phyloP scores from a whole-genome alignment of 2,888 invertebrate genomes.

The Andrena minutula region DNA sequence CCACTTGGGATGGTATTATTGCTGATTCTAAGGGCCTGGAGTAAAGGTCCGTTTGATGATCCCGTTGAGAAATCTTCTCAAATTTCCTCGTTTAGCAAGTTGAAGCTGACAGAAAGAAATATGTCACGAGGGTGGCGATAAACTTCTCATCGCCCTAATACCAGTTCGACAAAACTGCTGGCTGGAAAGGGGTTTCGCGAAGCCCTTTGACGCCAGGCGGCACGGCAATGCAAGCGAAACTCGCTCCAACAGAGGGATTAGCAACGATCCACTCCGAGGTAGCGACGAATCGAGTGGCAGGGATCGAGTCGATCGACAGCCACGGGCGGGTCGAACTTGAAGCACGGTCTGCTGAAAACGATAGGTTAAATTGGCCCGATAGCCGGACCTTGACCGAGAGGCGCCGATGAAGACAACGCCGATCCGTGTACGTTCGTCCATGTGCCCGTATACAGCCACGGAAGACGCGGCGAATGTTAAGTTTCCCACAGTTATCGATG shows the following conservation, averaged over 20 bases:
- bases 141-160: slow-evolving; percentile 29
- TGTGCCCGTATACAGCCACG: slow-evolving; percentile 15
- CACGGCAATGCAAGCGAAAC: slow-evolving; percentile 24
- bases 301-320: slow-evolving; percentile 34
- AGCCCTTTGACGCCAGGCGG: slow-evolving; percentile 21
- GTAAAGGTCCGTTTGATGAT: not conserved
- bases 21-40: too few species aligned
- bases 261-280: slow-evolving; percentile 25
- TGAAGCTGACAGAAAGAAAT: not conserved
- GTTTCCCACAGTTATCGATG: slow-evolving; percentile 79
- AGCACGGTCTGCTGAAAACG: slow-evolving; percentile 46
- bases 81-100: slow-evolving; percentile 7
- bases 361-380: slow-evolving; percentile 56
- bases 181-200: slow-evolving; percentile 29
- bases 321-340: slow-evolving; percentile 56
- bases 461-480: slow-evolving; percentile 63
- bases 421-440: slow-evolving; percentile 31
- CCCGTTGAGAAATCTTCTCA: not conserved
- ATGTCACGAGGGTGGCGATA: slow-evolving; percentile 16
- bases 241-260: slow-evolving; percentile 8
- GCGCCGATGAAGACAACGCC: slow-evolving; percentile 44
- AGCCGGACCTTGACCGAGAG: slow-evolving; percentile 74
- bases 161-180: not conserved
- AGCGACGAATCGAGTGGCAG: slow-evolving; percentile 33
- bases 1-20: too few species aligned